These are phyloP conservation scores for Corticium candelabrum DNA, from an alignment of 37 sponge, comb jelly and placozoan species.

Conservation along the genomic window DNA sequence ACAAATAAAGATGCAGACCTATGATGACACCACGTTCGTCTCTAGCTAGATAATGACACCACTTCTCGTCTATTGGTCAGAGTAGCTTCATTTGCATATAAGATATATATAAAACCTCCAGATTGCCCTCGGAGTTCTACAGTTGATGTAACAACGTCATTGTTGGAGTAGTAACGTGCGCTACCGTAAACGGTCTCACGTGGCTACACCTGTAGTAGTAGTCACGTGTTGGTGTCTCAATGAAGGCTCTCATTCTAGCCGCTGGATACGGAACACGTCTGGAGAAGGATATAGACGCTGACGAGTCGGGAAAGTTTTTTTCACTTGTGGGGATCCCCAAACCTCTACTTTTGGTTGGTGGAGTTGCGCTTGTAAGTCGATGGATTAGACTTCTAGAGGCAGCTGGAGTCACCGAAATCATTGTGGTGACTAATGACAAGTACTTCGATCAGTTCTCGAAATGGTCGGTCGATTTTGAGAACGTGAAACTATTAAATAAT, in stretches of 20 bases:
- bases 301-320: slow-evolving; percentile 11
- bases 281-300: slow-evolving; percentile 26
- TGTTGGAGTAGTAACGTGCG: too few relatives aligned
- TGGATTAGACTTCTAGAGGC: slow-evolving; percentile 38
- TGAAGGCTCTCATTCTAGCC: slow-evolving; percentile 66
- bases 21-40: too few relatives aligned
- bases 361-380: slow-evolving; percentile 37
- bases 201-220: too few relatives aligned
- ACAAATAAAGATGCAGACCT: too few relatives aligned
- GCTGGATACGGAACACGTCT: slow-evolving; percentile 79
- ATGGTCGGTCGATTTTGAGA: slow-evolving; percentile 39
- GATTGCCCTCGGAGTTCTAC: too few relatives aligned
- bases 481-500: slow-evolving; percentile 36
- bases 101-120: too few relatives aligned
- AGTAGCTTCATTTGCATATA: too few relatives aligned
- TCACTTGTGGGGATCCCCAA: slow-evolving; percentile 45
- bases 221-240: too few relatives aligned
- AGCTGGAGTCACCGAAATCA: background rate
- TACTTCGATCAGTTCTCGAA: slow-evolving; percentile 25
- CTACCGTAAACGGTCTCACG: too few relatives aligned
- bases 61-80: too few relatives aligned
- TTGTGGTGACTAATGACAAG: slow-evolving; percentile 34
- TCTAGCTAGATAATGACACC: too few relatives aligned
- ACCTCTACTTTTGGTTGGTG: slow-evolving; percentile 64
- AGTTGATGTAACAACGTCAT: too few relatives aligned